Percentiles rank a stretch among this genome's conserved stretches.
phyloP scores from a whole-genome alignment of 2,113 vertebrate genomes.

The Leptocoma aspasia region DNA sequence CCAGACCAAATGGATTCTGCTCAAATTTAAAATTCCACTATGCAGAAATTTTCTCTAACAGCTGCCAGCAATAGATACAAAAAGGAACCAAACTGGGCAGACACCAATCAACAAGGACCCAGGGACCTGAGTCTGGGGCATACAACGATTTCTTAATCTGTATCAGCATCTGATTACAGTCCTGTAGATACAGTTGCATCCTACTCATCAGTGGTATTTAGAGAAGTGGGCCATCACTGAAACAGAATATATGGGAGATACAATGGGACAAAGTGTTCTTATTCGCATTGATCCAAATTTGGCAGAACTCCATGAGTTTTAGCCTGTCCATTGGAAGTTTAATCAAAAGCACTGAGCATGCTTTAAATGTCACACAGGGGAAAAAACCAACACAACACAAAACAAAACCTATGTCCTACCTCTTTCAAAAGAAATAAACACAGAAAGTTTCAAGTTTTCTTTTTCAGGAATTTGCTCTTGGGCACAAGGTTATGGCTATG shows the following conservation, averaged over 20 bases:
- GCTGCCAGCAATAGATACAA: accelerated
- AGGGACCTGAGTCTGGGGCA: not conserved
- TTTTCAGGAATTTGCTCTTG: not conserved
- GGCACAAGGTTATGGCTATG: not conserved
- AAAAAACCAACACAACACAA: not conserved
- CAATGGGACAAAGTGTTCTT: not conserved
- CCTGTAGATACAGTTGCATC: not conserved
- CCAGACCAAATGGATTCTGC: not conserved
- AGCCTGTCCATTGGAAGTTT: not conserved
- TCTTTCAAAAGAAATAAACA: not conserved
- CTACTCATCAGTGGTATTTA: not conserved
- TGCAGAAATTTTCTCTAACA: not conserved
- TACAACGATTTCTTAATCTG: not conserved
- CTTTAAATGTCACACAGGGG: not conserved
- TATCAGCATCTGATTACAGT: not conserved
- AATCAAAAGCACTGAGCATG: not conserved
- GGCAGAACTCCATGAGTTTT: not conserved
- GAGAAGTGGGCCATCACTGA: not conserved
- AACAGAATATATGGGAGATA: not conserved
- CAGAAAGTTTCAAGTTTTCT: not conserved
- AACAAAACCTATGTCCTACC: not conserved
- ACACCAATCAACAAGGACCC: not conserved
- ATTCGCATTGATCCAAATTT: not conserved
- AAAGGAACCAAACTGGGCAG: not conserved
- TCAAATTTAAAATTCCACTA: not conserved